Conservation (phyloP, 2,797 vertebrate genomes). For the Tiaroga cobitis region DNA sequence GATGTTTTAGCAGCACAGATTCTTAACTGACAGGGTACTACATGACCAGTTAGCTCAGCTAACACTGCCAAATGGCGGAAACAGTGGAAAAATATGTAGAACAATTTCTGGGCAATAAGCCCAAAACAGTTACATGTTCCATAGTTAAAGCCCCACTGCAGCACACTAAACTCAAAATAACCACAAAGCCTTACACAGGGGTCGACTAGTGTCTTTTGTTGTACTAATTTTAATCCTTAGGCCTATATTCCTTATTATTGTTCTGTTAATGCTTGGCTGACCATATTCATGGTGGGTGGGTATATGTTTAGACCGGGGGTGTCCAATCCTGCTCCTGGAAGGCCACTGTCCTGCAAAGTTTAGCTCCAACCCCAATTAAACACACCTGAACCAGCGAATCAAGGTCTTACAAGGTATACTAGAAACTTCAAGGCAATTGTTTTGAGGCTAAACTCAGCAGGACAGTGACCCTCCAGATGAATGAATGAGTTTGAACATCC, state of each 20-base stretch:
- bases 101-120: slow-evolving; percentile 16
- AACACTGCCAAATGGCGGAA: slow-evolving; percentile 55
- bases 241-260: not conserved
- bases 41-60: not conserved
- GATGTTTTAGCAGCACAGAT: not conserved
- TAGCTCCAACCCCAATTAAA: too few relatives aligned
- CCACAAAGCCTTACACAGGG: not conserved
- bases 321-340: too few relatives aligned
- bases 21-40: not conserved
- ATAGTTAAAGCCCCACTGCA: slow-evolving; percentile 11
- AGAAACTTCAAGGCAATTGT: too few relatives aligned
- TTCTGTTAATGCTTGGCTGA: not conserved
- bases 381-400: too few relatives aligned
- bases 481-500: too few relatives aligned
- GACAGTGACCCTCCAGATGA: too few relatives aligned
- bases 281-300: not conserved
- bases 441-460: too few relatives aligned
- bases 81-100: slow-evolving; percentile 34
- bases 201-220: not conserved
- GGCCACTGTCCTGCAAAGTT: too few relatives aligned
- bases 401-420: too few relatives aligned
- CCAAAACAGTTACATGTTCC: slow-evolving; percentile 33
- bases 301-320: not conserved
- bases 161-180: slow-evolving; percentile 23
- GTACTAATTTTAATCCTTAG: not conserved